Evolutionary conservation across 2,797 vertebrate genomes (phyloP), one percentile per base, ranked within the genome.

Genomic region (Sebastes umbrosus): DNA sequence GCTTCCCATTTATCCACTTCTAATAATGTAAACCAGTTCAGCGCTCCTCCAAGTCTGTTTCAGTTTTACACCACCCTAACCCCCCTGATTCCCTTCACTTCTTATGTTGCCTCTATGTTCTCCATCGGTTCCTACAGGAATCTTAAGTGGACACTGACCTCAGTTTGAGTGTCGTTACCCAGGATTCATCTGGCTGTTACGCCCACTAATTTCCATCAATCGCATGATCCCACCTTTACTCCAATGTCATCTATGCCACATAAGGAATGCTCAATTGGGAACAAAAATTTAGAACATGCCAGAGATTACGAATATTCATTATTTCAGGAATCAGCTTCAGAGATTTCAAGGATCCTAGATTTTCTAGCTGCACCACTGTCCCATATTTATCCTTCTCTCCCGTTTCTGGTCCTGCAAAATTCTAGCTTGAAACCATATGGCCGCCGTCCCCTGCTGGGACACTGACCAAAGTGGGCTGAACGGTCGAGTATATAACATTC

Each of bases 401-500:
- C 52, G 36, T 80, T 83, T 79, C 55, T 73, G 64, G 57, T 84
- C 46, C 59, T 46, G 55, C 8, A n/a, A 55, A 73, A 72, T 77
- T 86, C 67, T 72, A 54, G n/a, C 69, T 77, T 69, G 36, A 78
- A 84, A 79, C 77, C 57, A 72, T 6, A 2, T n/a, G 55, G 50
- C 50, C 2, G 69, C 62, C 13, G 1, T 73, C 50, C 14, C 69
- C 88, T 73, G 60, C 12, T 73, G 43, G 75, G 59, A 64, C 14
- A 32, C 16, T 50, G 85, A 82, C 83, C 76, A 87, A 79, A 86
- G 69, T 72, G 83, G 75, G 75, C 63, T 58, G 39, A 69, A 50
- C 2, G 10, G 50, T 60, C 2, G 3, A 55, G 59, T 24, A 55
- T 80, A 80, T 70, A 77, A 72, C 69, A 70, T 63, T 54, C 73